phyloP scores from a whole-genome alignment of 1,140 invertebrate genomes.

The Cylas formicarius region DNA sequence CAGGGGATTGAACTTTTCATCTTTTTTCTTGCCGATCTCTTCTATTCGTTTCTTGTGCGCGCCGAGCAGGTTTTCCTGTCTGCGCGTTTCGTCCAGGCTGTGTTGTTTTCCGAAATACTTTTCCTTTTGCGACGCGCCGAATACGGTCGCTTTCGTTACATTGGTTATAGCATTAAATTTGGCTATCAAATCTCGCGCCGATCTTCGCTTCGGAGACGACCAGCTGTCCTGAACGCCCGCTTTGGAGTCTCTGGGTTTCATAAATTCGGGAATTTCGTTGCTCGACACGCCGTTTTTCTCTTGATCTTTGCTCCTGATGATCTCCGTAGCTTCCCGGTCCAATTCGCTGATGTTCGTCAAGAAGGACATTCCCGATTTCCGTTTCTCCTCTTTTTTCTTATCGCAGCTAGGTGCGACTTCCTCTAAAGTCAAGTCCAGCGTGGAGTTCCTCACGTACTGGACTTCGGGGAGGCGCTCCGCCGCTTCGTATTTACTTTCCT shows the following conservation, averaged over 20 bases:
- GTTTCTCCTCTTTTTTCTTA: constrained; percentile 45
- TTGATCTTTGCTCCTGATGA: constrained; percentile 50
- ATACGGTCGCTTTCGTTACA: constrained; percentile 50
- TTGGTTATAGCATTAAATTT: constrained; percentile 58
- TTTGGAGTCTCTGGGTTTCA: constrained; percentile 34
- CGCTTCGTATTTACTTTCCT: constrained; percentile 34
- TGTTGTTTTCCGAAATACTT: constrained; percentile 31
- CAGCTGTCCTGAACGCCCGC: constrained; percentile 30
- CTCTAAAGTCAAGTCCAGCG: constrained; percentile 38
- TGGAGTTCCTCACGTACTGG: constrained; percentile 39
- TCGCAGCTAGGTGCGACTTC: constrained; percentile 34
- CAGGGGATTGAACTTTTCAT: constrained; percentile 22
- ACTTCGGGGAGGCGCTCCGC: constrained; percentile 36
- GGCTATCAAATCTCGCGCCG: constrained; percentile 52
- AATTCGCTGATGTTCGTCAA: constrained; percentile 74
- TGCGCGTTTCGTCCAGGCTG: constrained; percentile 23
- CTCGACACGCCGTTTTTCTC: constrained; percentile 27
- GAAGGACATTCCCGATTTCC: constrained; percentile 55
- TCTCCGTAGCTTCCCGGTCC: constrained; percentile 68
- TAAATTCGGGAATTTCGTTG: constrained; percentile 37
- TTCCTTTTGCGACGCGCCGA: constrained; percentile 30
- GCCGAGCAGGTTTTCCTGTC: constrained; percentile 28
- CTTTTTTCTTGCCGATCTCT: constrained; percentile 29
- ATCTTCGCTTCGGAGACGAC: constrained; percentile 42
- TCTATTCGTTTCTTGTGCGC: constrained; percentile 31